These are phyloP conservation scores for Xenentodon cancila DNA, from an alignment of 2,797 vertebrate genomes.

Conservation along the genomic window DNA sequence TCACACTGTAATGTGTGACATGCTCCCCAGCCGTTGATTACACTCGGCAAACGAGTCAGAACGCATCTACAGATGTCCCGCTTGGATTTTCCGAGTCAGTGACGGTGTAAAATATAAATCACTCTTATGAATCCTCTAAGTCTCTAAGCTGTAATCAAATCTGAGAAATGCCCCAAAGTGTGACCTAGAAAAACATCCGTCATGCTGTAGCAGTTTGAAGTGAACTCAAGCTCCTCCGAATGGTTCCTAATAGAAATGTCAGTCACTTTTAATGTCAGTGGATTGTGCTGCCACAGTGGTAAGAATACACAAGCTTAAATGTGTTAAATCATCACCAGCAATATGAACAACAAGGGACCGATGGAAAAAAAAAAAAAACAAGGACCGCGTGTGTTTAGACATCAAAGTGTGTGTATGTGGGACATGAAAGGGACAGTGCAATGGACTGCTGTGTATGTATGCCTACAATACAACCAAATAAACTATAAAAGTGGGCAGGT, in stretches of 20 bases:
- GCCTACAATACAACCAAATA: constrained; percentile 28
- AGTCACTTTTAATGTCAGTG: constrained; percentile 64
- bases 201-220: constrained; percentile 48
- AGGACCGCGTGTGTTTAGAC: constrained; percentile 10
- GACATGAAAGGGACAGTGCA: constrained; percentile 10
- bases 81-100: constrained; percentile 30
- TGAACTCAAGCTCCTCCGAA: constrained; percentile 42
- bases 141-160: constrained; percentile 53
- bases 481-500: constrained; percentile 28
- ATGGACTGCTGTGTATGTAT: not conserved
- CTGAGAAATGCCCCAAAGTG: constrained; percentile 40
- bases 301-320: constrained; percentile 23
- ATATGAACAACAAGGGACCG: constrained; percentile 9
- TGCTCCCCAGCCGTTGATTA: constrained; percentile 16
- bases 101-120: constrained; percentile 47
- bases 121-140: constrained; percentile 44
- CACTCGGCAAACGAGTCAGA: constrained; percentile 30
- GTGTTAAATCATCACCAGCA: constrained; percentile 30
- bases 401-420: constrained; percentile 10
- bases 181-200: constrained; percentile 63
- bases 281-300: constrained; percentile 43
- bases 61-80: constrained; percentile 16
- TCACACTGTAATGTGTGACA: constrained; percentile 15
- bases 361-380: too few relatives aligned
- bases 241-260: constrained; percentile 64